Conservation (phyloP, 2,888 invertebrate species). For the Catocala nupta region DNA sequence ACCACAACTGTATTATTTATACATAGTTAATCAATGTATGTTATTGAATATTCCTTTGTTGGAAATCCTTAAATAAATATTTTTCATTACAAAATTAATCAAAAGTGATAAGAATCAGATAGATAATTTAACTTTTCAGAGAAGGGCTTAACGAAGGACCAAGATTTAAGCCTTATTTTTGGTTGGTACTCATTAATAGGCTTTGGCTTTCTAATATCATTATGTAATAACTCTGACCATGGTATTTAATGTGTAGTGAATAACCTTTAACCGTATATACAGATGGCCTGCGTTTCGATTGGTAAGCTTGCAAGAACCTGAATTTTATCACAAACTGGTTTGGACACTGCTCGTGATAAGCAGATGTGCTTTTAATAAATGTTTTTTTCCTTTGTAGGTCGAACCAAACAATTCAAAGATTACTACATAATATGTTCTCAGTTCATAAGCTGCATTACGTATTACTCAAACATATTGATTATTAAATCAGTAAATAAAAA, state of each 20-base stretch:
- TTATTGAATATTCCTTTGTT: too few species aligned
- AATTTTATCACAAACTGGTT: background rate
- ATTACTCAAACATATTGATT: too few species aligned
- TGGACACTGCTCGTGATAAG: too few species aligned
- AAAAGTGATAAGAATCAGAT: slow-evolving; percentile 55
- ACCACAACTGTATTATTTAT: too few species aligned
- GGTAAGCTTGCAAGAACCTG: background rate
- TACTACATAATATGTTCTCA: too few species aligned
- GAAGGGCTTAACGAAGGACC: slow-evolving; percentile 78
- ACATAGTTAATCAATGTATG: background rate
- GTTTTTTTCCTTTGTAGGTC: too few species aligned
- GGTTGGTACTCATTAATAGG: slow-evolving; percentile 79
- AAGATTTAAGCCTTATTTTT: slow-evolving; percentile 75
- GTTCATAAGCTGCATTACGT: too few species aligned
- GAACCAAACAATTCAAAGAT: too few species aligned
- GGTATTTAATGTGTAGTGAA: background rate
- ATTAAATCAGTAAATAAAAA: too few species aligned
- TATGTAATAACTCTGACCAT: background rate
- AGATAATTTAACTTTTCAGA: slow-evolving; percentile 81
- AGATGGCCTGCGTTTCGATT: slow-evolving; percentile 1
- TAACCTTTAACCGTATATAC: background rate
- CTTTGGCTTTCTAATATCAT: slow-evolving; percentile 50
- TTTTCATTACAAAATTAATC: background rate
- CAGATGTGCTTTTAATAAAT: too few species aligned
- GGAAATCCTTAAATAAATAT: too few species aligned